Percentiles rank a stretch among this genome's conserved stretches.
Conservation (phyloP, 30 jellyfish, hydroid and myxozoan species). For the Turritopsis dohrnii region DNA sequence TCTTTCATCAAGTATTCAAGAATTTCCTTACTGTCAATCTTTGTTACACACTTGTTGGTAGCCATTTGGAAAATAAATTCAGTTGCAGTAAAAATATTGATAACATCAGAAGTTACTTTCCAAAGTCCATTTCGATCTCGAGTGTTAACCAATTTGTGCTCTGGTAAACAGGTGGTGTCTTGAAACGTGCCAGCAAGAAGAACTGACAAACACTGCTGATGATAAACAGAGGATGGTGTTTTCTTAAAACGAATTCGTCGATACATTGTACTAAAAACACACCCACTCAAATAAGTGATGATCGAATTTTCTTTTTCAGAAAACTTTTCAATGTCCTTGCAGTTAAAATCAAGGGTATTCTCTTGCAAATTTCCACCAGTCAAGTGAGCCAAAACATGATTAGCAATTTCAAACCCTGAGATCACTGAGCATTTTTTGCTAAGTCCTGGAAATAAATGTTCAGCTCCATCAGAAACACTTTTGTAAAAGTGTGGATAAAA, state of each 20-base stretch:
- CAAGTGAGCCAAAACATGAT: conserved; percentile 58
- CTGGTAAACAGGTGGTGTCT: neutral
- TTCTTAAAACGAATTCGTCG: neutral
- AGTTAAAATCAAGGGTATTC: neutral
- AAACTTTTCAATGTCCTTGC: neutral
- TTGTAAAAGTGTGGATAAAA: neutral
- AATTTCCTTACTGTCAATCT: conserved; percentile 1
- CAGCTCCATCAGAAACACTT: neutral
- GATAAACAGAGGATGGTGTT: neutral
- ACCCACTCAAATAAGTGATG: conserved; percentile 4
- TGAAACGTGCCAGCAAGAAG: conserved; percentile 29
- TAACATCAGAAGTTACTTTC: conserved; percentile 34
- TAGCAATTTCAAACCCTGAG: conserved; percentile 47
- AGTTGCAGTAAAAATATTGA: neutral
- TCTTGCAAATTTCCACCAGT: conserved; percentile 21
- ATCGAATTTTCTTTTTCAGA: neutral
- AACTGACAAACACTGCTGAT: conserved; percentile 39
- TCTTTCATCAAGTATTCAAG: neutral
- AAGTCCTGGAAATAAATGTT: neutral
- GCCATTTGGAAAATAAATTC: neutral
- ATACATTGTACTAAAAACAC: neutral
- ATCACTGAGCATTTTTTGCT: neutral
- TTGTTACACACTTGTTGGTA: neutral
- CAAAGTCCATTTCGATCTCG: conserved; percentile 40
- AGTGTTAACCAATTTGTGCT: conserved; percentile 46